These are phyloP conservation scores for Apeltes quadracus DNA, from an alignment of 2,113 vertebrate genomes.

Conservation along the genomic window DNA sequence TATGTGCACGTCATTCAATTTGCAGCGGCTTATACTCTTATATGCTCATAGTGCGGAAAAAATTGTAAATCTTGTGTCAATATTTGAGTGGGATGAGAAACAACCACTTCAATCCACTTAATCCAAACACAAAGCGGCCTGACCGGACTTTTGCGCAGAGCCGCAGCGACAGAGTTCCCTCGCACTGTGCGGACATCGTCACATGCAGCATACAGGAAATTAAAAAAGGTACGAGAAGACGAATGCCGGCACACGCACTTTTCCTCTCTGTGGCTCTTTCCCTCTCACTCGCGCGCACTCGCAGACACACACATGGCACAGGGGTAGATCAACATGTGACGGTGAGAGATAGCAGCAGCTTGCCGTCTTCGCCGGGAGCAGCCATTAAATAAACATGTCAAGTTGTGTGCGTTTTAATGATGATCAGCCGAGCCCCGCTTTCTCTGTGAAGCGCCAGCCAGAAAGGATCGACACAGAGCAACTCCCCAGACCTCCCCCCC, in stretches of 20 bases:
- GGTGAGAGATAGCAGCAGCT: slow-evolving; percentile 80
- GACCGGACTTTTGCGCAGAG: slow-evolving; percentile 38
- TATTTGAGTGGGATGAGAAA: slow-evolving; percentile 39
- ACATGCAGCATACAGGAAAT: slow-evolving; percentile 35
- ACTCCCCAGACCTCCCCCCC: slow-evolving; percentile 77
- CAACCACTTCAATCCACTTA: slow-evolving; percentile 40
- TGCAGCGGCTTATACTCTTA: too few relatives aligned
- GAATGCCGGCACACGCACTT: slow-evolving; percentile 47
- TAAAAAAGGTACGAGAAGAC: slow-evolving; percentile 51
- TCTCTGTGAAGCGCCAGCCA: slow-evolving; percentile 77
- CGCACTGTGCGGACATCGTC: slow-evolving; percentile 21
- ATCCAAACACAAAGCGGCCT: slow-evolving; percentile 45
- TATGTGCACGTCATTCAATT: too few relatives aligned
- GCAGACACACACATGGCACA: slow-evolving; percentile 69
- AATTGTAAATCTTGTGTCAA: slow-evolving; percentile 50
- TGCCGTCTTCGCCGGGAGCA: slow-evolving; percentile 79
- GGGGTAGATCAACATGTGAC: slow-evolving; percentile 78
- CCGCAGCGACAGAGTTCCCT: neutral
- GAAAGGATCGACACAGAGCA: slow-evolving; percentile 76
- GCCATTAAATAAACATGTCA: slow-evolving; percentile 84
- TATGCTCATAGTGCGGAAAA: too few relatives aligned
- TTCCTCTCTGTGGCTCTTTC: neutral
- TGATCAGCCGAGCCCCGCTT: slow-evolving; percentile 73
- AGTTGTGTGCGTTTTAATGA: slow-evolving; percentile 80
- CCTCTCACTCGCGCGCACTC: slow-evolving; percentile 21